A percentile compares a stretch with the other conserved stretches of the same genome.
These are phyloP conservation scores for Phocides pigmalion DNA, from an alignment of 1,140 invertebrate species.

Conservation along the genomic window DNA sequence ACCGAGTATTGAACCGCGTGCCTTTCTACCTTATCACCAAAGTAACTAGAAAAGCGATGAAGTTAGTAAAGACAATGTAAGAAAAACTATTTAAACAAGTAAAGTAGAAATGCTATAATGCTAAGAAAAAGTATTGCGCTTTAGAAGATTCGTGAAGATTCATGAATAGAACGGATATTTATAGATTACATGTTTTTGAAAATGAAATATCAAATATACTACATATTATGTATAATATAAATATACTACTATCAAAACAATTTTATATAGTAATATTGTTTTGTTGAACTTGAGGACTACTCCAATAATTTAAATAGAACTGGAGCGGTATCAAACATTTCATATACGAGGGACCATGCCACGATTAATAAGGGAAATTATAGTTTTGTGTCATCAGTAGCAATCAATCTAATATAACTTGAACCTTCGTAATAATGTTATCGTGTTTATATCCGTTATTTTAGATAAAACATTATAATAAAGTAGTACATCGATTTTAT, in stretches of 20 bases:
- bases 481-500: too few species aligned
- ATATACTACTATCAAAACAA: too few species aligned
- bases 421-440: slow-evolving; percentile 4
- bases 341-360: slow-evolving; percentile 8
- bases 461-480: too few species aligned
- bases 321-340: slow-evolving; percentile 11
- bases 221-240: too few species aligned
- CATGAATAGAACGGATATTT: too few species aligned
- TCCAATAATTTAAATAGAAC: too few species aligned
- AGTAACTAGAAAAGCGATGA: slow-evolving; percentile 79
- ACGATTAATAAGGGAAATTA: slow-evolving; percentile 5
- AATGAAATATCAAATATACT: too few species aligned
- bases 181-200: too few species aligned
- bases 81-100: neutral
- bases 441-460: neutral
- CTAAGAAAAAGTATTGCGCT: too few species aligned
- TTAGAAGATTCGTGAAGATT: too few species aligned
- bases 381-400: slow-evolving; percentile 3
- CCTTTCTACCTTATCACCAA: slow-evolving; percentile 84
- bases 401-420: neutral
- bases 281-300: too few species aligned
- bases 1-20: slow-evolving; percentile 83
- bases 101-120: neutral
- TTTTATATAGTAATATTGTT: too few species aligned
- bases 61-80: slow-evolving; percentile 38